Conservation (phyloP, 2,113 vertebrate species). For the Aspidoscelis tigris region DNA sequence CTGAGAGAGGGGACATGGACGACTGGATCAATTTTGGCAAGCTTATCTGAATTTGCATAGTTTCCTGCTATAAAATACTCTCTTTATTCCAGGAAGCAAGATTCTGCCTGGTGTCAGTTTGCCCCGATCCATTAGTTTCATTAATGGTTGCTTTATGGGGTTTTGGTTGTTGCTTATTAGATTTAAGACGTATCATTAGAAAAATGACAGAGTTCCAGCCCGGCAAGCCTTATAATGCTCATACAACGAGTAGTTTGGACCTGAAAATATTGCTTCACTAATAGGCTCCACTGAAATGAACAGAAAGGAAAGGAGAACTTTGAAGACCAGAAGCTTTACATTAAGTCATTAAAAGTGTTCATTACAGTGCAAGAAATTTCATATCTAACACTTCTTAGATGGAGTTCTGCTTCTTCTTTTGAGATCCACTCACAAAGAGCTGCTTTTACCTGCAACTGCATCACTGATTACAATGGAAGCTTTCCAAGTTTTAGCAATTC, state of each 20-base stretch:
- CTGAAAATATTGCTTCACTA: background rate
- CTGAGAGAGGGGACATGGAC: background rate
- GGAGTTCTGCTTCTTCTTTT: no score
- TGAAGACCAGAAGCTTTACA: background rate
- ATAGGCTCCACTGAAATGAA: background rate
- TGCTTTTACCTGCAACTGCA: no score
- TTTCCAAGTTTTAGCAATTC: no score
- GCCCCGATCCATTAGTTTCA: slow-evolving; percentile 12
- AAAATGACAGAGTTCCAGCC: background rate
- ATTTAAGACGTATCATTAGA: background rate
- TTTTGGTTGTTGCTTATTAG: background rate
- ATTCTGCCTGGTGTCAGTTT: slow-evolving; percentile 12
- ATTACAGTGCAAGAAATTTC: no score
- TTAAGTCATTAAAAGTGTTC: no score
- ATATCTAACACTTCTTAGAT: no score
- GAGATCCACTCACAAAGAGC: no score
- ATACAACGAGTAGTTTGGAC: slow-evolving; percentile 14
- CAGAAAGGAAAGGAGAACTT: background rate
- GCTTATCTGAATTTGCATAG: slow-evolving; percentile 8
- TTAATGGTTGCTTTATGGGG: slow-evolving; percentile 16
- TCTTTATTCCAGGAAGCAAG: background rate
- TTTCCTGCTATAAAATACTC: slow-evolving; percentile 23
- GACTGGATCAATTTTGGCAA: slow-evolving; percentile 15
- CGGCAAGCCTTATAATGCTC: slow-evolving; percentile 26
- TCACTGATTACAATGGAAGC: no score